Evolutionary conservation across 1,140 invertebrate genomes (phyloP), one percentile per base, ranked within the genome.

Genomic region (Anastrepha obliqua): DNA sequence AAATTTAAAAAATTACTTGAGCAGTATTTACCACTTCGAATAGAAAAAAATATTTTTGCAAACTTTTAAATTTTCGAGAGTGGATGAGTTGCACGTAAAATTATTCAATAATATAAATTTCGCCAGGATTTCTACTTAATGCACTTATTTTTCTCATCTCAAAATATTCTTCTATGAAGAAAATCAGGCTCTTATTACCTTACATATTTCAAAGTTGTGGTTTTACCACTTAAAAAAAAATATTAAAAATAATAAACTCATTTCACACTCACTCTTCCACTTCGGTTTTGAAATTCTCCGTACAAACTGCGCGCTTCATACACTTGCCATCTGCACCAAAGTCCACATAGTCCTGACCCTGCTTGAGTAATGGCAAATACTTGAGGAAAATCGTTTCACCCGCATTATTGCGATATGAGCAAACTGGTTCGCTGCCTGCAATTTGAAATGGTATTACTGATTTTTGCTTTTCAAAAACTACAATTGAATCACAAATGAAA

Each of bases 311-410:
- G 17, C 89, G 89, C 88, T 91, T 92, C 3, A 92, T 86, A 87
- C 92, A 93, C 85, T 89, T 92, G 62, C 92, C 92, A 62, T 92
- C 90, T 29, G 89, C 87, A 39, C 90, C 91, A 78, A 92, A 93
- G 74, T 93, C 92, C 20, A 93, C 91, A 88, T 93, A 93, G 44
- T 93, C 92, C 89, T 92, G 86, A 2, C 92, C 92, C 9, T 89
- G 89, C 58, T 88, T 90, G 44, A 91, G 60, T 9, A 90, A 86
- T 17, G 91, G 90, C 89, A 93, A 86, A 88, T 93, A 93, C 86
- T 91, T 91, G 4, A 93, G 89, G 42, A 92, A 92, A 13, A 93
- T 89, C 47, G 89, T 92, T 88, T 92, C 92, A 70, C 89, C 91
- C 87, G 92, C 89, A 0, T 89, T 81, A 70, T 91, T 92, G 29